A percentile compares a stretch with the other conserved stretches of the same genome.
These are phyloP conservation scores for Phenacoccus solenopsis DNA, from an alignment of 1,140 invertebrate genomes.

Conservation along the genomic window DNA sequence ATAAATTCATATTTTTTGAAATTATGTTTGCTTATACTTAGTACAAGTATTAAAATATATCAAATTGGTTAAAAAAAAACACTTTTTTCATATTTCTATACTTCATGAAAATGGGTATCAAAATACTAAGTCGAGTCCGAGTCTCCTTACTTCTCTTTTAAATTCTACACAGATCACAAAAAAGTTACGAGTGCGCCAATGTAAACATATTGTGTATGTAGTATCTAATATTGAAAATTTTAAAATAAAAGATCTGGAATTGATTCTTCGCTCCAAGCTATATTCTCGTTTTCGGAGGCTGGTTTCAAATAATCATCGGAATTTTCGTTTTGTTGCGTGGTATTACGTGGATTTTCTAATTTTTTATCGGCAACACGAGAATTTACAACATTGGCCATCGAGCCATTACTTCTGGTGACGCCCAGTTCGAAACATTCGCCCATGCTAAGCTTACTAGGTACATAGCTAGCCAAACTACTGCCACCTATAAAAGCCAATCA, in stretches of 20 bases:
- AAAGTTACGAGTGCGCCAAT: no score
- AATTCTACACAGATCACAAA: no score
- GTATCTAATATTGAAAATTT: no score
- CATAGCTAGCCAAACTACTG: slow-evolving; percentile 13
- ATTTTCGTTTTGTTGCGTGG: neutral
- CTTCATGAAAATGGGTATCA: no score
- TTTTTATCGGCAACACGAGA: neutral
- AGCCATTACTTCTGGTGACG: neutral
- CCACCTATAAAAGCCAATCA: slow-evolving; percentile 6
- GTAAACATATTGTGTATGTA: no score
- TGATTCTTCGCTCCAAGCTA: slow-evolving; percentile 1
- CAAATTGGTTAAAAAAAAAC: no score
- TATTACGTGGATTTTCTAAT: neutral
- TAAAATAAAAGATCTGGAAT: slow-evolving; percentile 10
- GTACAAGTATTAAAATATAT: no score
- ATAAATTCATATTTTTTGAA: no score
- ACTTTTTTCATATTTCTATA: no score
- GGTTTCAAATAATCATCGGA: slow-evolving; percentile 3
- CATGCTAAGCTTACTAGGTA: slow-evolving; percentile 15
- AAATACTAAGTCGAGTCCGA: no score
- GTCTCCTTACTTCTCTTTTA: no score
- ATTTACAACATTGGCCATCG: neutral
- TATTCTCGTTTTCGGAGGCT: neutral
- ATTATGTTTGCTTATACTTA: no score
- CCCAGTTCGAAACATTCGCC: slow-evolving; percentile 5